Base-by-base conservation (phyloP, 2,113 vertebrate species). In the Catharus fuscescens region DNA sequence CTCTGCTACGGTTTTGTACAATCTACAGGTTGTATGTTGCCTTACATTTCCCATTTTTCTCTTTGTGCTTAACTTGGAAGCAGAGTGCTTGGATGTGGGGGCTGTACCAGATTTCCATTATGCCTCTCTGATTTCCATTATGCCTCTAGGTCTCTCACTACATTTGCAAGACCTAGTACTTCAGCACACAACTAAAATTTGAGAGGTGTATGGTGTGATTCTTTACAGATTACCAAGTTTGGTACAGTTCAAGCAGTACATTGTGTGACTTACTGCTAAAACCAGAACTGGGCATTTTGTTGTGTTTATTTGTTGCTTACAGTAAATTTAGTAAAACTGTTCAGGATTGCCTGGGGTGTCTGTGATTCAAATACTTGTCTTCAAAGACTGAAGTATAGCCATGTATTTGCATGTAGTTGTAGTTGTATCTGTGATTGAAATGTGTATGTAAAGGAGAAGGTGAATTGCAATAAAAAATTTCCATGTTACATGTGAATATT, bases 11-110 rank as follows among this genome's bases (percentile, higher is more conserved):
- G 18, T 42, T 86, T 48, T 69, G 18, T 76, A 23, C 5, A 2
- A 42, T 50, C 17, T 56, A 9, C 25, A 52, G 32, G 6, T 84
- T 70, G 8, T 70, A 20, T 0, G 0, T 87, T 25, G 10, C 28
- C 42, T 80, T 94, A 26, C 14, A 8, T 69, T 89, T 50, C 25
- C 21, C 5, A 0, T 44, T 78, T 72, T 83, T 78, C 6, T 77
- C 8, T 56, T 65, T 90, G n/a, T 84, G 15, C 29, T 73, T 84
- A 34, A 18, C 40, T 20, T 83, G 17, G 28, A 61, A 86, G 47
- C 32, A 42, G 23, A 26, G 16, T 54, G 8, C 69, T 87, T 53
- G 12, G 66, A 66, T 70, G 65, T 25, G 8, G 17, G 5, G 31
- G 2, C 21, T 53, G 11, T 79, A 66, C 3, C 5, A 32, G 19